A percentile compares a stretch with the other conserved stretches of the same genome.
Conservation (phyloP, 2,888 invertebrate genomes). For the Athalia circularis region DNA sequence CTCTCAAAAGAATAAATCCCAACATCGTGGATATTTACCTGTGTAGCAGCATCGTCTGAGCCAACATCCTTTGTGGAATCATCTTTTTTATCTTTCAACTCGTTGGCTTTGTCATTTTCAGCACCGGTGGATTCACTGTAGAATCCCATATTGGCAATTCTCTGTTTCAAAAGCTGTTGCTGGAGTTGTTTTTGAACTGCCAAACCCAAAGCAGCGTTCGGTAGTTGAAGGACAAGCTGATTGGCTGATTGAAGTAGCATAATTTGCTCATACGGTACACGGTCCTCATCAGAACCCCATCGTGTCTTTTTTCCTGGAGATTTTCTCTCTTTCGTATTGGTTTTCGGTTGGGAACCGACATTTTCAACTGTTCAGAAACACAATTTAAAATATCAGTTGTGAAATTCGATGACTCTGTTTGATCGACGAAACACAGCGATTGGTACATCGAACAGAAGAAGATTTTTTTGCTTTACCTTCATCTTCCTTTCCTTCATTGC, state of each 20-base stretch:
- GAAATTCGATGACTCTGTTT: neutral
- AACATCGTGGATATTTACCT: constrained; percentile 54
- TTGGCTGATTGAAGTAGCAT: constrained; percentile 70
- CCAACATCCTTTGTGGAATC: constrained; percentile 63
- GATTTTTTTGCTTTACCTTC: constrained; percentile 58
- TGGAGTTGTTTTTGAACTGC: constrained; percentile 66
- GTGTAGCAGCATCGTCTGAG: constrained; percentile 59
- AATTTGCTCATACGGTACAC: constrained; percentile 71
- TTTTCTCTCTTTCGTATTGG: constrained; percentile 65
- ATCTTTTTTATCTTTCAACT: constrained; percentile 56
- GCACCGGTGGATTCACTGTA: constrained; percentile 52
- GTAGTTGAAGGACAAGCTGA: constrained; percentile 66
- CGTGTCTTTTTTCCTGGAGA: constrained; percentile 70
- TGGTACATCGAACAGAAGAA: neutral
- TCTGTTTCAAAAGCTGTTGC: constrained; percentile 55
- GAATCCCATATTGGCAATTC: constrained; percentile 60
- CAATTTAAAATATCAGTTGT: neutral
- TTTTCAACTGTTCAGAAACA: constrained; percentile 15
- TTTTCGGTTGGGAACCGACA: constrained; percentile 15
- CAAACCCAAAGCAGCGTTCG: constrained; percentile 67
- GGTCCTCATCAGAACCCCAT: constrained; percentile 72
- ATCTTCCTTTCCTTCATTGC: constrained; percentile 61
- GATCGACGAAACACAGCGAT: neutral
- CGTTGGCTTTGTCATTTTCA: constrained; percentile 46
- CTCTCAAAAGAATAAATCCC: neutral